These are phyloP conservation scores for Drosophila pallidifrons DNA, from an alignment of 1,140 invertebrate genomes.

Conservation along the genomic window DNA sequence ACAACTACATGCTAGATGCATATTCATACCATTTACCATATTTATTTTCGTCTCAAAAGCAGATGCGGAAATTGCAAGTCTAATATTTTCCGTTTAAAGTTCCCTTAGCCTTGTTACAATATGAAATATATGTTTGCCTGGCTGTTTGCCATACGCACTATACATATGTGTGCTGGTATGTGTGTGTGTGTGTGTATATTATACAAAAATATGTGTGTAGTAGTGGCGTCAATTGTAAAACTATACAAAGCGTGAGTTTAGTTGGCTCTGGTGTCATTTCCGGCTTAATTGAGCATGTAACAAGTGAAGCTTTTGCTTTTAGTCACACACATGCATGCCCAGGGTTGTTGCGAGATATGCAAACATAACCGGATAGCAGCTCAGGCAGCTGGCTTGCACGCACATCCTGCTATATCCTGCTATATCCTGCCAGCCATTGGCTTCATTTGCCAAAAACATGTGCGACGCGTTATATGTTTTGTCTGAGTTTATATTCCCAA, in stretches of 20 bases:
- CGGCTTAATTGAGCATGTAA: conserved; percentile 79
- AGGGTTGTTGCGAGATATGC: conserved; percentile 39
- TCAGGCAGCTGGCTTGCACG: conserved; percentile 30
- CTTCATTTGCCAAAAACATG: conserved; percentile 54
- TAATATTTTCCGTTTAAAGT: conserved; percentile 33
- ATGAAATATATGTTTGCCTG: conserved; percentile 18
- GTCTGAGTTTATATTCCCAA: conserved; percentile 64
- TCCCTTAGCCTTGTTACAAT: conserved; percentile 9
- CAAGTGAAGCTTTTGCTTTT: conserved; percentile 69
- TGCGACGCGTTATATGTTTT: conserved; percentile 48
- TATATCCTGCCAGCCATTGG: conserved; percentile 30
- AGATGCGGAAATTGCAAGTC: conserved; percentile 34
- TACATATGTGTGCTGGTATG: neutral
- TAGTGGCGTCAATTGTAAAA: conserved; percentile 49
- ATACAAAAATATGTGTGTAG: neutral
- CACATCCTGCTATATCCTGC: conserved; percentile 29
- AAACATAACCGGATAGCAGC: conserved; percentile 55
- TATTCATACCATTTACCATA: neutral
- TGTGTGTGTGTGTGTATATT: neutral
- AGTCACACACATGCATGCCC: conserved; percentile 42
- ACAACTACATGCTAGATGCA: neutral
- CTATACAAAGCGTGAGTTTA: conserved; percentile 77
- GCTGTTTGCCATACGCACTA: conserved; percentile 26
- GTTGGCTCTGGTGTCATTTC: conserved; percentile 76
- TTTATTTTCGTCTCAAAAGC: conserved; percentile 31